Percentiles rank a stretch among this genome's conserved stretches.
Evolutionary conservation across 2,888 invertebrate genomes (phyloP).

Genomic region (Caenorhabditis panamensis): DNA sequence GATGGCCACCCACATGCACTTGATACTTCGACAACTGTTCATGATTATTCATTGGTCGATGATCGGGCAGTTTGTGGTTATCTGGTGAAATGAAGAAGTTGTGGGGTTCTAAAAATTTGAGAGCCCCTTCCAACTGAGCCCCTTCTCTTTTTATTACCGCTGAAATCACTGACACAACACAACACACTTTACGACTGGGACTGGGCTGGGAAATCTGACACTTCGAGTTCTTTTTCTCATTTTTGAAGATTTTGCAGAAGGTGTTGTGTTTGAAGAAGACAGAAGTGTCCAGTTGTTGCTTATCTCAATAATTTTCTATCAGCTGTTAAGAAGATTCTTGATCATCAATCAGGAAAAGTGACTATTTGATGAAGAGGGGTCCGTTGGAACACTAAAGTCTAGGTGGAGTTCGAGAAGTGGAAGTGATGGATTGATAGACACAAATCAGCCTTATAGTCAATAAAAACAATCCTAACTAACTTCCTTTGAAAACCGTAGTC

Average conservation of each 20-base stretch:
- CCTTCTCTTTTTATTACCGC: constrained; percentile 25
- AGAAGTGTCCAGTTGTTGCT: constrained; percentile 37
- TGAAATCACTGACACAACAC: constrained; percentile 24
- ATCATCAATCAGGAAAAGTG: not conserved
- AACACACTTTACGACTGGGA: constrained; percentile 29
- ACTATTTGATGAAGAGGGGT: no score
- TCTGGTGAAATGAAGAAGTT: constrained; percentile 1
- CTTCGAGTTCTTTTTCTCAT: constrained; percentile 21
- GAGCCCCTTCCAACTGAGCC: not conserved
- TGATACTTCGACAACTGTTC: constrained; percentile 18
- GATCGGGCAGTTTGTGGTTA: not conserved
- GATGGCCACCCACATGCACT: constrained; percentile 18
- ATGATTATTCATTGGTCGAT: constrained; percentile 26
- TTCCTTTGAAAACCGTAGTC: no score
- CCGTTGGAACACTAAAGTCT: no score
- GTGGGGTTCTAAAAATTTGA: not conserved
- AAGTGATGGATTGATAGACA: no score
- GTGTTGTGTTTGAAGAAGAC: not conserved
- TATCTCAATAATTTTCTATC: not conserved
- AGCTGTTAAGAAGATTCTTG: constrained; percentile 14
- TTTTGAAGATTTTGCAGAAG: not conserved
- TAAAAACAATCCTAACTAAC: no score
- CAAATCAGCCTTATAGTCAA: no score
- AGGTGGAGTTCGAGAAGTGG: no score
- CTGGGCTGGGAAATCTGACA: constrained; percentile 23